Evolutionary conservation across 30 jellyfish, hydroid and myxozoan species (phyloP), one percentile per base, ranked within the genome.

Genomic region (Turritopsis dohrnii): DNA sequence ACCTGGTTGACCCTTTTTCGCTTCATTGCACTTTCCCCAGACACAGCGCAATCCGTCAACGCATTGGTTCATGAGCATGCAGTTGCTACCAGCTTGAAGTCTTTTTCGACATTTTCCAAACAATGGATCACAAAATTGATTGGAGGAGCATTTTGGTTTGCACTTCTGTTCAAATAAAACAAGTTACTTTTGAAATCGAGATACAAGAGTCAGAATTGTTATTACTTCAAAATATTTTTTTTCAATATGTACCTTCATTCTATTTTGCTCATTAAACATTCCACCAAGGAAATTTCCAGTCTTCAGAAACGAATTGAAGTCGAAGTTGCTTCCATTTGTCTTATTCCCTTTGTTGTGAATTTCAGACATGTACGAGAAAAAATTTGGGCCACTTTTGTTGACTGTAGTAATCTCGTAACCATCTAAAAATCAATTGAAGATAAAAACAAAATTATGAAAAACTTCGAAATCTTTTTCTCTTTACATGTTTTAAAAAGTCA

Each of bases 21-120:
- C 96, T 53, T 80, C 52, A 21, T 88, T 81, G 71, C 96, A 88
- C 75, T 81, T 88, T 41, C 96, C 96, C 96, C 96, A 88, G 1
- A 88, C 81, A 54, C 96, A 88, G 41, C 81, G 52, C 26, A 80
- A 75, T 13, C 83, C 85, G 0, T 81, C 30, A 21, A 65, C 88
- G 85, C 96, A 88, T 82, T 88, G 96, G 18, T 88, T 88, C 52
- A 76, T 79, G 80, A 74, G 52, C 28, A 71, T 76, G 53, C 96
- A 88, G 17, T 81, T 81, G 23, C 79, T 88, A 21, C 96, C 96
- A 5, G 28, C 88, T 25, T 82, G 71, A 7, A 71, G 76, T 31
- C 79, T 81, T 81, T 31, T 81, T 28, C 81, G 87, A 80, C 96
- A 88, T 65, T 75, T 84, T 21, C 96, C 91, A 30, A 71, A 84